These are phyloP conservation scores for Xiphophorus hellerii DNA, from an alignment of 2,113 vertebrate species.

Conservation along the genomic window DNA sequence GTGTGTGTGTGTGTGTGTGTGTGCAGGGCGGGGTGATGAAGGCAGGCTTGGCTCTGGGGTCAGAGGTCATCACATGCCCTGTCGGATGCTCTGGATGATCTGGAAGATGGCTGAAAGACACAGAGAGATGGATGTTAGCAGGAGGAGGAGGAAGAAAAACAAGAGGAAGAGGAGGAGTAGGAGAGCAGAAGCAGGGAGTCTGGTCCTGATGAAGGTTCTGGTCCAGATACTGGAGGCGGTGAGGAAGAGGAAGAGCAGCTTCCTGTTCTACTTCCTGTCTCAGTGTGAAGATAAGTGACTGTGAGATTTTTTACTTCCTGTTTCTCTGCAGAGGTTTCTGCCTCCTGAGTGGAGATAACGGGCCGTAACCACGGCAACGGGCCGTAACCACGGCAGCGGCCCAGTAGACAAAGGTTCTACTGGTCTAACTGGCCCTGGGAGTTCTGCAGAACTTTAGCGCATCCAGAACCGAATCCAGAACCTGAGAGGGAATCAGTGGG, in stretches of 20 bases:
- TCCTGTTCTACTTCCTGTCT: neutral
- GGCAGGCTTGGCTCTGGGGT: constrained; percentile 15
- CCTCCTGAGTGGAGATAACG: neutral
- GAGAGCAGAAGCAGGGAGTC: too few species aligned
- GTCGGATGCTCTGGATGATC: constrained; percentile 86
- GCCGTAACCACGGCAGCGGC: too few species aligned
- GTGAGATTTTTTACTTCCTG: neutral
- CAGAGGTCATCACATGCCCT: constrained; percentile 76
- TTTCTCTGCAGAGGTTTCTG: neutral
- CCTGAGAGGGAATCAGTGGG: too few species aligned
- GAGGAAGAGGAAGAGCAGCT: neutral
- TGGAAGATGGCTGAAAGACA: constrained; percentile 81
- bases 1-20: constrained; percentile 20
- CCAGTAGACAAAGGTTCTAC: neutral
- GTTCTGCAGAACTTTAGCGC: too few species aligned
- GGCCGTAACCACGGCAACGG: neutral
- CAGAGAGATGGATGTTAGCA: constrained; percentile 3
- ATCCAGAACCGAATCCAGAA: too few species aligned
- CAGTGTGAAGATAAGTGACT: neutral
- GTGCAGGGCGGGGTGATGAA: constrained; percentile 9
- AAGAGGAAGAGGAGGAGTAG: too few species aligned
- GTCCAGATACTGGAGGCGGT: neutral
- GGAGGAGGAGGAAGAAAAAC: too few species aligned
- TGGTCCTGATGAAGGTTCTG: neutral
- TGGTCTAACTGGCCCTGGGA: neutral